These are phyloP conservation scores for Pterocles burchelli DNA, from an alignment of 2,113 vertebrate species.

Conservation along the genomic window DNA sequence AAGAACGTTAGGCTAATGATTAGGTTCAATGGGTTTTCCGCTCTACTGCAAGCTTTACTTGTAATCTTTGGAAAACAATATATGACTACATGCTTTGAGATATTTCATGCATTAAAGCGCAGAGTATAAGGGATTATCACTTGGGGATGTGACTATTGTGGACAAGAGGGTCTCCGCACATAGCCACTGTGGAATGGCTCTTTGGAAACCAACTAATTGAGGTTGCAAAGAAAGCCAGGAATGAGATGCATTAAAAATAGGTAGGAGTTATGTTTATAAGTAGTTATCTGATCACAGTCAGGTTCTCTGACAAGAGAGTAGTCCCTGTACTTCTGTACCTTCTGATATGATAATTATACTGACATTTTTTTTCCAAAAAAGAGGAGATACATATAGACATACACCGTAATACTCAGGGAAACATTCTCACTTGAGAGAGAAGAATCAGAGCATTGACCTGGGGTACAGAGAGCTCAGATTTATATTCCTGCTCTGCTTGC, in stretches of 20 bases:
- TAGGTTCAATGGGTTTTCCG: neutral
- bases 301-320: neutral
- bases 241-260: neutral
- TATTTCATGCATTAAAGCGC: neutral
- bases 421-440: neutral
- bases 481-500: neutral
- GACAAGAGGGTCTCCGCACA: neutral
- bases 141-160: neutral
- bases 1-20: neutral
- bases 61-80: neutral
- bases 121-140: neutral
- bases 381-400: neutral
- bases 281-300: neutral
- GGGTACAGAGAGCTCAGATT: neutral
- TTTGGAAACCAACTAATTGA: neutral
- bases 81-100: neutral
- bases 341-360: neutral
- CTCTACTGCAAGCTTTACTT: neutral
- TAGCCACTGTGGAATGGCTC: neutral
- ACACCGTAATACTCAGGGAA: neutral
- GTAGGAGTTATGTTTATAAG: neutral
- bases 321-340: neutral
- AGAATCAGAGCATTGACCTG: neutral
- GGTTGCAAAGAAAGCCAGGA: neutral
- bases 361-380: neutral